Evolutionary conservation across 53 echinoderm and acorn worm species (phyloP), one percentile per base, ranked within the genome.

Genomic region (Holothuria scabra): DNA sequence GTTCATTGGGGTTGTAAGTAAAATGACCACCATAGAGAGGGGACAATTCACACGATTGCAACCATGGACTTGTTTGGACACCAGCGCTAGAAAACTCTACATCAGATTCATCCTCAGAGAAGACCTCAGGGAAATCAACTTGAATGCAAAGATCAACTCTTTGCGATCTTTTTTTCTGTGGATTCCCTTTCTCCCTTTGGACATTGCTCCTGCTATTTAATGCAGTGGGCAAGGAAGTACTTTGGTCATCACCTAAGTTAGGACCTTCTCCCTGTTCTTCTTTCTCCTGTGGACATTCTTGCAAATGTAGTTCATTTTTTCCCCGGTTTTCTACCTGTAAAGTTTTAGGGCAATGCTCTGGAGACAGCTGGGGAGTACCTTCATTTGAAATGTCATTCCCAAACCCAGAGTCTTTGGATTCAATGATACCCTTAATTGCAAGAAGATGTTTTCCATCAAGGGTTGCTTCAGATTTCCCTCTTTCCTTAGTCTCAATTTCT

Each of bases 351-450:
- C 23, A 12, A 63, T 34, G 62, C 38, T 62, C 48, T 9, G 95
- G 92, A 34, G 95, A 95, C 60, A 90, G 88, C 35, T 92, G 90
- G 8, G 95, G 95, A 63, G 92, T 91, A 13, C 87, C 90, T 12
- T 82, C 87, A 63, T 81, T 86, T 31, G 95, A 95, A n/a, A 92
- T 88, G 12, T 90, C 95, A 84, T 95, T 96, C 41, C 93, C 96
- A 84, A 96, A 89, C 8, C 96, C 96, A 8, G 96, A 96, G 66
- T 96, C 96, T 68, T 96, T 96, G 16, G 96, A 96, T 60, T 96
- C 96, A 28, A 93, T 93, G 48, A 96, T 91, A n/a, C 86, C 84
- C 74, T 96, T 93, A 25, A 96, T 91, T 12, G 89, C 96, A 22
- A 59, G 84, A 29, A 96, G 85, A 70, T 93, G 91, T 67, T 93